Base-by-base conservation (phyloP, 2,113 vertebrate species). In the Hystrix cristata region DNA sequence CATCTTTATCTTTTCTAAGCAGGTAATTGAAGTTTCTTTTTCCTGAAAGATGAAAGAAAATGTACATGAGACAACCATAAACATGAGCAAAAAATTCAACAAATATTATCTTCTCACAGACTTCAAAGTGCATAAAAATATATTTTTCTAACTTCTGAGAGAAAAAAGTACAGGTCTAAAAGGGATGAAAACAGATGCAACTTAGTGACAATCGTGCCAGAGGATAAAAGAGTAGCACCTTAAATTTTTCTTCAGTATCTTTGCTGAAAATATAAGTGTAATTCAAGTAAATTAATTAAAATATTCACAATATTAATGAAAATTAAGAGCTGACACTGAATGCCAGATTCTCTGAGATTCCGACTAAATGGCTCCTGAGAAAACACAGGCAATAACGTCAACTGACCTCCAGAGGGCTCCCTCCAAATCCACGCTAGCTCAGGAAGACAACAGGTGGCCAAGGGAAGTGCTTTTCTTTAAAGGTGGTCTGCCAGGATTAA, bases 401-500 rank as follows among this genome's bases (percentile, higher is more conserved):
- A 83, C 10, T 23, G 4, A 85, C 95, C 94, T 97, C 60, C 89
- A 97, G 95, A 97, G 94, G 96, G 93, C 86, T 53, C 57, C 59
- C 55, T 92, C 67, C 38, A 67, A 91, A 86, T 15, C 46, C 93
- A 55, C 51, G 92, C 15, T 38, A 13, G 21, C n/a, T 87, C 34
- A 48, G 3, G 23, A 60, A 53, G 43, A 19, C 3, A 43, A 67
- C 51, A 60, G 9, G 69, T 15, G 23, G 38, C 43, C 23, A 74
- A 7, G 29, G 25, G 51, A 94, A 74, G 0, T 7, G 51, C 3
- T 91, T 94, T 29, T 48, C 51, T 34, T 55, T 43, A 86, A 79
- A 83, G 27, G 23, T 18, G 46, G 9, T 91, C 78, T 64, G 46
- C 19, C 53, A 34, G 80, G 18, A 92, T 80, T 95, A 57, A 91